These are phyloP conservation scores for Suricata suricatta DNA, from an alignment of 2,113 vertebrate genomes.

Conservation along the genomic window DNA sequence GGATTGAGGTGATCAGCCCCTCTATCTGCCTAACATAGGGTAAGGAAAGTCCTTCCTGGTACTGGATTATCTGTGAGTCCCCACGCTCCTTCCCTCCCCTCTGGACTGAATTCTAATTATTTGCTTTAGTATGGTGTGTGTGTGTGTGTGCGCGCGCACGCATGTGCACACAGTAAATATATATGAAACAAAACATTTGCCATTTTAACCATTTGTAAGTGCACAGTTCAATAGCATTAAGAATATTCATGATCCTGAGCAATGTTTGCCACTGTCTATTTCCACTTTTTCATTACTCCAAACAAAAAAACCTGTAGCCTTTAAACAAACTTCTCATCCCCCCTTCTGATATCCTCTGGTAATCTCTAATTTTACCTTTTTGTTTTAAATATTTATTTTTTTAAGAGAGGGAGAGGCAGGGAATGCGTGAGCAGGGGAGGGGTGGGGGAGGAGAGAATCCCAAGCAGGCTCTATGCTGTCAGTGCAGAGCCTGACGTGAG, in stretches of 20 bases:
- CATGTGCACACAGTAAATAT: neutral
- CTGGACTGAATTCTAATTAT: neutral
- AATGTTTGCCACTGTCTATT: neutral
- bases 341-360: neutral
- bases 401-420: too few relatives aligned
- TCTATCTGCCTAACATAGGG: neutral
- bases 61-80: neutral
- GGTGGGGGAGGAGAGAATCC: too few relatives aligned
- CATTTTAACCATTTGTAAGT: neutral
- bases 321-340: neutral
- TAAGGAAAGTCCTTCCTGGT: neutral
- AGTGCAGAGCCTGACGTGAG: too few relatives aligned
- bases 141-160: neutral
- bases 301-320: conserved; percentile 21
- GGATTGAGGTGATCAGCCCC: neutral
- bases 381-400: too few relatives aligned
- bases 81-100: neutral
- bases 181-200: neutral
- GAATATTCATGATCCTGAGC: neutral
- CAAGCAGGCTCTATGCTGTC: too few relatives aligned
- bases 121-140: neutral
- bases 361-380: neutral
- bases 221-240: neutral
- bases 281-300: neutral
- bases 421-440: too few relatives aligned